Evolutionary conservation across 2,113 vertebrate species (phyloP), one percentile per base, ranked within the genome.

Genomic region (Gambusia holbrooki): DNA sequence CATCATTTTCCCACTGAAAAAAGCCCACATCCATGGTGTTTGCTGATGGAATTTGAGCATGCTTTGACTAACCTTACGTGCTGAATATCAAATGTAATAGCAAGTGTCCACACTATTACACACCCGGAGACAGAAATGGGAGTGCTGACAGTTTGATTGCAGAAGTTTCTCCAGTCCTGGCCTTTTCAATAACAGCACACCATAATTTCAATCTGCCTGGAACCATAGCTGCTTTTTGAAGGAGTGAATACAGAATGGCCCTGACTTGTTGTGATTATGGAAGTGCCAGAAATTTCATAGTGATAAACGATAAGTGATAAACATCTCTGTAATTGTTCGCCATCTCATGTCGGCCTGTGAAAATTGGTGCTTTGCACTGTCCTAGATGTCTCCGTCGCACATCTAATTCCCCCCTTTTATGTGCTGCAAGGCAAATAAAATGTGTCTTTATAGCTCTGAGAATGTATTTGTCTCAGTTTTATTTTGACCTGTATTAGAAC

Each of bases 391-490:
- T 84, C 77, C 63, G 74, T 71, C 62, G 71, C 25, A 9, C 64
- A 68, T 84, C 74, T 67, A 72, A 84, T 89, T 82, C 76, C 17
- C 82, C 66, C 64, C 29, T 81, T 84, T 87, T 76, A 89, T 90
- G 66, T 51, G 81, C 51, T 76, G 69, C 70, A 22, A 72, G 71
- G 66, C 85, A 86, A 80, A 78, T 79, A 89, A 81, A 79, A 54
- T 5, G 54, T 76, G 73, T 82, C 76, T 80, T 82, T 83, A 84
- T 42, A 75, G 70, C 45, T 45, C 33, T 58, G 64, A 81, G 66
- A 86, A 85, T 74, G 74, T 81, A 82, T 84, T 85, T 86, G 71
- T 78, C 69, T 86, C 71, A 90, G 88, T 89, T 83, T 83, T 68
- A 79, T 76, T 82, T 80, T 89, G 82, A 89, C 83, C 85, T 86